These are phyloP conservation scores for Ia io DNA, from an alignment of 2,113 vertebrate species.

Conservation along the genomic window DNA sequence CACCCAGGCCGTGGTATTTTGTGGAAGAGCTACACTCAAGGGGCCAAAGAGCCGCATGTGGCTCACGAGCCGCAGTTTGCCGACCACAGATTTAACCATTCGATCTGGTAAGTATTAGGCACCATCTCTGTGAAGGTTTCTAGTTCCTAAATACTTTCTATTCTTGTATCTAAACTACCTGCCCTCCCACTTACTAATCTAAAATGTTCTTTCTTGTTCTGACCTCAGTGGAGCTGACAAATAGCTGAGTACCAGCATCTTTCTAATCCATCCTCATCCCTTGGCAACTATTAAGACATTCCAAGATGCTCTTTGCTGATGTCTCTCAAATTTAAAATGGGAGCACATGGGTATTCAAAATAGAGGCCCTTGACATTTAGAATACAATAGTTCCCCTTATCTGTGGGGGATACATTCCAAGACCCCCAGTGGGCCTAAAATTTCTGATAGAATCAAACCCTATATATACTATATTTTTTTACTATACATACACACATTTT, in stretches of 20 bases:
- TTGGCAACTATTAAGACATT: conserved; percentile 47
- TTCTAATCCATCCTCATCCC: conserved; percentile 45
- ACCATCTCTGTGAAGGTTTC: neutral
- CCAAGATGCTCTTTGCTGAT: conserved; percentile 63
- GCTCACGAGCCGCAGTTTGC: no score
- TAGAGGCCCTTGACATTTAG: conserved; percentile 2
- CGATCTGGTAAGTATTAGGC: neutral
- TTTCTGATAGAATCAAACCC: neutral
- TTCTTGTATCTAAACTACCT: neutral
- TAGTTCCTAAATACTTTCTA: conserved; percentile 16
- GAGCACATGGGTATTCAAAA: conserved; percentile 21
- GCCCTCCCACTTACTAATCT: neutral
- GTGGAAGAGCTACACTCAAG: no score
- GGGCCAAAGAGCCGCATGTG: no score
- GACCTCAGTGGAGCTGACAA: conserved; percentile 8
- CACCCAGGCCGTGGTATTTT: no score
- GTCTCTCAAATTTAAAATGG: conserved; percentile 49
- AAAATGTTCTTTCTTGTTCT: conserved; percentile 31
- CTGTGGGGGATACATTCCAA: neutral
- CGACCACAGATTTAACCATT: neutral
- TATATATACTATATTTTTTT: neutral
- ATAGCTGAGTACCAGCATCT: conserved; percentile 52
- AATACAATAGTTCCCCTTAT: neutral
- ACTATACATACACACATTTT: neutral
- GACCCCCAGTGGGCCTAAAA: neutral